These are phyloP conservation scores for Psittacula cyanocephala DNA, from an alignment of 2,113 vertebrate species.

Conservation along the genomic window DNA sequence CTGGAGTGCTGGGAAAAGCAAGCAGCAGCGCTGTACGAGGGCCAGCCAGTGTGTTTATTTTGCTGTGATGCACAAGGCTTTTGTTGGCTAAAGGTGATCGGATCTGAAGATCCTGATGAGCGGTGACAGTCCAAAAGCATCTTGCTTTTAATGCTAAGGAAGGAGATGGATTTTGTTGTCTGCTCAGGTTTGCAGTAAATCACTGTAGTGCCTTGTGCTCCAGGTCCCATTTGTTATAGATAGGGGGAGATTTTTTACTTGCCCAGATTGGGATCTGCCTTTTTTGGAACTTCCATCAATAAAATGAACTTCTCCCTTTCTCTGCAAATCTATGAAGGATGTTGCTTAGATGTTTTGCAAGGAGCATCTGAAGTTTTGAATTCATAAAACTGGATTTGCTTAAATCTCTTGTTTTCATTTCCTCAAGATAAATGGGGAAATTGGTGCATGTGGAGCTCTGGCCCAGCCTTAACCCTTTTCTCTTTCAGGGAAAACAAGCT, in stretches of 20 bases:
- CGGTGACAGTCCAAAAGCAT: background rate
- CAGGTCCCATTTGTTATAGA: background rate
- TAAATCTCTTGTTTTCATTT: background rate
- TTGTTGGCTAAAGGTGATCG: background rate
- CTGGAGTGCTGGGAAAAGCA: background rate
- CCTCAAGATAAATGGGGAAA: background rate
- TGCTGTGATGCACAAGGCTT: background rate
- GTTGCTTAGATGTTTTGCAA: background rate
- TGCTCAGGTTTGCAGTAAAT: background rate
- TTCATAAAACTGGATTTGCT: background rate
- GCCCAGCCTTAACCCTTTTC: slow-evolving; percentile 11
- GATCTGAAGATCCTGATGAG: background rate
- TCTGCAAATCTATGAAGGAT: background rate
- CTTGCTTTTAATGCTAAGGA: background rate
- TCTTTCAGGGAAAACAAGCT: background rate
- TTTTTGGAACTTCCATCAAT: background rate
- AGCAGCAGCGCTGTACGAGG: background rate
- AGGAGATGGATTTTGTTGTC: background rate
- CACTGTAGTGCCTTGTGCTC: background rate
- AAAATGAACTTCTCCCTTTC: background rate
- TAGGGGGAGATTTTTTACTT: background rate
- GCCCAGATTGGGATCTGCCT: background rate
- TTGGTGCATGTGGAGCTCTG: background rate
- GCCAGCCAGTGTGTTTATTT: fast-evolving
- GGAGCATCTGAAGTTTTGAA: background rate